phyloP scores from a whole-genome alignment of 2,113 vertebrate species.

The Cyphomyrus discorhynchus region DNA sequence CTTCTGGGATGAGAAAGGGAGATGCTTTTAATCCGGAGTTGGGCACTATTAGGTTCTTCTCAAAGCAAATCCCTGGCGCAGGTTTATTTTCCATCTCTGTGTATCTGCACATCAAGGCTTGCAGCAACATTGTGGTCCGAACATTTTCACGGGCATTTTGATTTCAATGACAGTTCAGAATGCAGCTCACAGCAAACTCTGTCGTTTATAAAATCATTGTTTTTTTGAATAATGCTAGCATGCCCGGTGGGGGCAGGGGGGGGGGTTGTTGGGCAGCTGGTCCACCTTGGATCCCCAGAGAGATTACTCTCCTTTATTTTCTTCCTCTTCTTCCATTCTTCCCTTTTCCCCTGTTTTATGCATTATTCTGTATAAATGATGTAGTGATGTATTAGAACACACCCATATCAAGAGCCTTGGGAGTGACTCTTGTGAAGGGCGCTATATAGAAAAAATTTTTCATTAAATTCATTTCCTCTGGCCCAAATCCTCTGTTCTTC shows the following conservation, averaged over 20 bases:
- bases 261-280: neutral
- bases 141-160: constrained; percentile 28
- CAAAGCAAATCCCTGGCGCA: constrained; percentile 63
- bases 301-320: neutral
- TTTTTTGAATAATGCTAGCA: neutral
- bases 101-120: constrained; percentile 52
- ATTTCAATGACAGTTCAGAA: constrained; percentile 12
- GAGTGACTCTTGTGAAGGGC: neutral
- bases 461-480: neutral
- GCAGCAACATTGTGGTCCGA: constrained; percentile 44
- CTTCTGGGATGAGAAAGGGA: constrained; percentile 63
- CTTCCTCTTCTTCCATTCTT: neutral
- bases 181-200: constrained; percentile 5
- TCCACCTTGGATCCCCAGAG: neutral
- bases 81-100: constrained; percentile 66
- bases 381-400: neutral
- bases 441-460: neutral
- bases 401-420: neutral
- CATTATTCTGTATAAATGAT: neutral
- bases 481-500: neutral
- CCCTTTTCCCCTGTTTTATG: neutral
- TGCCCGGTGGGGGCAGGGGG: neutral
- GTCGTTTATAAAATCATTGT: neutral
- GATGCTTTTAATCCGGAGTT: constrained; percentile 61
- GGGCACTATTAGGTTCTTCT: constrained; percentile 61